Base-by-base conservation (phyloP, 2,113 vertebrate genomes). In the Sylvia atricapilla region DNA sequence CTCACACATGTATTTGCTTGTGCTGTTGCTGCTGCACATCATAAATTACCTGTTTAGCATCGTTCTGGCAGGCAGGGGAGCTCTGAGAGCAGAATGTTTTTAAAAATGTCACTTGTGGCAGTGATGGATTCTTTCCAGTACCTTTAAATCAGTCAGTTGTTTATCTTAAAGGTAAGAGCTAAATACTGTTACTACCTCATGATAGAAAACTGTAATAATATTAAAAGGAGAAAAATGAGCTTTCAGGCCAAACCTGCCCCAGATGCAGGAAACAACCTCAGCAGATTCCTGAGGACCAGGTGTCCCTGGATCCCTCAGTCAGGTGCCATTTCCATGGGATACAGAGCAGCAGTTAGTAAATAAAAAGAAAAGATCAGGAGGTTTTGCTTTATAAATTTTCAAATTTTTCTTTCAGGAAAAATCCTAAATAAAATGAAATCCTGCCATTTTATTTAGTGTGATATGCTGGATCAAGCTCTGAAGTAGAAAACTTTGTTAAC, bases 31-130 rank as follows among this genome's bases (percentile, higher is more conserved):
- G 53, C 55, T 74, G 46, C 21, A 22, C 9, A 90, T 92, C 8
- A 11, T 70, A 66, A 92, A 88, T 94, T 62, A 86, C 76, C n/a
- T 77, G 60, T 55, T 92, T 43, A 73, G 64, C 78, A 74, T 86
- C 0, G 0, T 87, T 80, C 60, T 86, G 90, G 64, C 83, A 92
- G 72, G 43, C 50, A 80, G 2, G 24, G 16, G 84, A 87, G 90
- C 47, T 72, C 64, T 16, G 15, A 60, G 73, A 84, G 90, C 28
- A 53, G n/a, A 28, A 13, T 53, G n/a, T 20, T 80, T 37, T 92
- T 75, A 28, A 58, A 85, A 77, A 59, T 66, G 67, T 52, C 67
- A 21, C 77, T 85, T 89, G 46, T 50, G 52, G 46, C 86, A 33
- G 64, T 67, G 86, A 86, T 77, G 33, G 76, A 78, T 92, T 83